Evolutionary conservation across 2,113 vertebrate species (phyloP), one percentile per base, ranked within the genome.

Genomic region (Atherinomorus stipes): DNA sequence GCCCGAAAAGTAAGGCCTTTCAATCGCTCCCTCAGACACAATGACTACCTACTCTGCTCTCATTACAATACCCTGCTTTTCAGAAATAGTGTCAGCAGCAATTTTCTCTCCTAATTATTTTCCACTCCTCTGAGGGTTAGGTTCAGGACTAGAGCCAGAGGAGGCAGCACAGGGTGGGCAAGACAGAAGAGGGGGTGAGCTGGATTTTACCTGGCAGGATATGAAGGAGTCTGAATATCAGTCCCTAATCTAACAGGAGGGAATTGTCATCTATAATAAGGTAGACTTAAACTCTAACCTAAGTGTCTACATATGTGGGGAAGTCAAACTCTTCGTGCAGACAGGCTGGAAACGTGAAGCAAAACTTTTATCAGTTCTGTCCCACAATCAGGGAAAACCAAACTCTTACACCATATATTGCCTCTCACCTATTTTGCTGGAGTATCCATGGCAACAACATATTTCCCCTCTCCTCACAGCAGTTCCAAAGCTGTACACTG

Each of bases 51-150:
- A 89, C 88, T 95, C 93, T 87, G 93, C 94, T 94, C 93, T 92
- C 91, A 94, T 94, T 94, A 93, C 90, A 91, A 93, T 92, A 93
- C 90, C 91, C 92, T 90, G 90, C 90, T 91, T 94, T 94, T 94
- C 90, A 94, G 92, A 94, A 95, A 94, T 90, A 89, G 92, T 92
- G 92, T 94, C 93, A 94, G 91, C 86, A 83, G 90, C 93, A 93
- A 94, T 94, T 93, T 95, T 93, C 91, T 88, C 91, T 92, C 88
- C 93, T 95, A 94, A 94, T 95, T 94, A 94, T 94, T 93, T 93
- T 88, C 89, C 38, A 79, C 89, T 91, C 93, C 94, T 92, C 84
- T 77, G 92, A 90, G 92, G 87, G 85, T 92, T 92, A 51, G 88
- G 93, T 91, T 93, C 92, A 93, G 90, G 89, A 89, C 90, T 92